These are phyloP conservation scores for Pelobates fuscus DNA, from an alignment of 2,113 vertebrate genomes.

Conservation along the genomic window DNA sequence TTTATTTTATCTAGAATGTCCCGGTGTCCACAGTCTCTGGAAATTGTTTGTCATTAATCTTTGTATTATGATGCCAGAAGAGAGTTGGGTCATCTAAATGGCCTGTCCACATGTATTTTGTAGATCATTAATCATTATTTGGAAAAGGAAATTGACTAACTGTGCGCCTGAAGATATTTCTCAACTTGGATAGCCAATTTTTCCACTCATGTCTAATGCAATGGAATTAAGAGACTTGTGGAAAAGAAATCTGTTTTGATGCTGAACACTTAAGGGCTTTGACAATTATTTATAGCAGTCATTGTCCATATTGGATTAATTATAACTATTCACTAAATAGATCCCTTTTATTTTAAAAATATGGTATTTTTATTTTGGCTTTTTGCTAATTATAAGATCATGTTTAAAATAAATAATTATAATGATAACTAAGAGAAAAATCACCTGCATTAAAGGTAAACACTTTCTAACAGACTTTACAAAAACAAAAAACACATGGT, in stretches of 20 bases:
- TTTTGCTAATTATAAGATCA: too few relatives aligned
- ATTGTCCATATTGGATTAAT: constrained; percentile 32
- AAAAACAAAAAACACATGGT: too few relatives aligned
- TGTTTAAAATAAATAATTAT: too few relatives aligned
- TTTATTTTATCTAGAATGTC: constrained; percentile 39
- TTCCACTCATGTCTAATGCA: constrained; percentile 28
- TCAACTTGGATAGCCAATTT: constrained; percentile 33
- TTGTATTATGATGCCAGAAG: constrained; percentile 47
- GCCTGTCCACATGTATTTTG: constrained; percentile 47
- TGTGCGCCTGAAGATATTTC: constrained; percentile 44
- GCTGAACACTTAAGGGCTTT: constrained; percentile 21
- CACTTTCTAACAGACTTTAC: too few relatives aligned
- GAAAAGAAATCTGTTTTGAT: constrained; percentile 38
- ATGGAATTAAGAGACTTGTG: constrained; percentile 1
- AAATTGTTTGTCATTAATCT: constrained; percentile 51
- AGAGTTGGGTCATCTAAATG: constrained; percentile 52
- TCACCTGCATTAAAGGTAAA: too few relatives aligned
- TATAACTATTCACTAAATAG: constrained; percentile 9
- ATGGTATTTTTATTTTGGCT: too few relatives aligned
- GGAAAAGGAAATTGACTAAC: constrained; percentile 50
- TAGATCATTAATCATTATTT: constrained; percentile 51
- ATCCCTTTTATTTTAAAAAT: background rate
- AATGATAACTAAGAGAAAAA: too few relatives aligned
- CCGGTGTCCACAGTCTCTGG: constrained; percentile 21
- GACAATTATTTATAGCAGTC: constrained; percentile 1